Conservation (phyloP, 1,140 invertebrate genomes). For the Chrysopa pallens region DNA sequence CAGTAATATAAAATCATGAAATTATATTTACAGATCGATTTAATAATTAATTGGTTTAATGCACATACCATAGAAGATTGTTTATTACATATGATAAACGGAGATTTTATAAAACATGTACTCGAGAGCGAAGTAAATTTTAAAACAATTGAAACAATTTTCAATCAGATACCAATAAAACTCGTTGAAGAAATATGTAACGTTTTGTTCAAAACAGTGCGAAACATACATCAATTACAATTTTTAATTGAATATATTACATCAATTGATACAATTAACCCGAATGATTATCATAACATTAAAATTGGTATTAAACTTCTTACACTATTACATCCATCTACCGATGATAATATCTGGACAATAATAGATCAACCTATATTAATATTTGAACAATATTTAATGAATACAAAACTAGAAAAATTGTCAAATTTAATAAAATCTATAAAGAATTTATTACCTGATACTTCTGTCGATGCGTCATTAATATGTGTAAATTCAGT, state of each 20-base stretch:
- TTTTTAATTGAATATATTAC: constrained; percentile 40
- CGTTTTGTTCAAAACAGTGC: constrained; percentile 37
- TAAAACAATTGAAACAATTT: constrained; percentile 22
- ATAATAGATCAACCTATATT: constrained; percentile 44
- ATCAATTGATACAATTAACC: constrained; percentile 23
- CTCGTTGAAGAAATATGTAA: constrained; percentile 38
- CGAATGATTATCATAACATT: constrained; percentile 29
- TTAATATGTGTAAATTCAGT: constrained; percentile 10
- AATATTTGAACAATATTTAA: constrained; percentile 54
- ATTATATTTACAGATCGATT: constrained; percentile 6
- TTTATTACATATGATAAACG: constrained; percentile 17
- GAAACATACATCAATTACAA: constrained; percentile 36
- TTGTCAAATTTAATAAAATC: constrained; percentile 31
- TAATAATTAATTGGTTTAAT: constrained; percentile 1
- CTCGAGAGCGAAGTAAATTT: constrained; percentile 22
- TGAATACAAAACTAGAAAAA: constrained; percentile 54
- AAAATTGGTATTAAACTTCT: constrained; percentile 39
- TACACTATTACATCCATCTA: constrained; percentile 28
- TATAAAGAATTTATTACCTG: constrained; percentile 12
- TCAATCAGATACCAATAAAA: constrained; percentile 27
- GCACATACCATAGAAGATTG: constrained; percentile 8
- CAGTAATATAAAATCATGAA: constrained; percentile 8
- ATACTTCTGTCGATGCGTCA: no score
- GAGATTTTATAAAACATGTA: constrained; percentile 24
- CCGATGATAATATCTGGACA: constrained; percentile 36